A percentile compares a stretch with the other conserved stretches of the same genome.
Evolutionary conservation across 2,797 vertebrate species (phyloP).

Genomic region (Phyllotis vaccarum): DNA sequence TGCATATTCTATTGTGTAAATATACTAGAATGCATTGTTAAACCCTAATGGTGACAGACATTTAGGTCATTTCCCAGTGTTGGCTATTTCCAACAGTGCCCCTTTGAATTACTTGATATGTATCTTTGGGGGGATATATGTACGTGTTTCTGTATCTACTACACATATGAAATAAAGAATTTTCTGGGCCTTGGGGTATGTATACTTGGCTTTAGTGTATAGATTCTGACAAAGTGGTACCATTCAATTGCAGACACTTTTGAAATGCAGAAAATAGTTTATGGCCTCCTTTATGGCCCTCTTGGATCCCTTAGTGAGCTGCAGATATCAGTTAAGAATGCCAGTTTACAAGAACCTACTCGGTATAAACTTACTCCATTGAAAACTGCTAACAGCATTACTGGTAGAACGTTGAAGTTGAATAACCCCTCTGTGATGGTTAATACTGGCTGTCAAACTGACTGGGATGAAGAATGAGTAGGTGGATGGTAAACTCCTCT

Average conservation of each 20-base stretch:
- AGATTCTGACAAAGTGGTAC: constrained; percentile 48
- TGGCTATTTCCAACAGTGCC: constrained; percentile 16
- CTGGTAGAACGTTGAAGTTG: constrained; percentile 43
- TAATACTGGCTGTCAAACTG: background rate
- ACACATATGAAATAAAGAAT: background rate
- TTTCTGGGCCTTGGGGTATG: background rate
- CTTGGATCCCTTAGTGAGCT: background rate
- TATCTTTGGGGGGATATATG: background rate
- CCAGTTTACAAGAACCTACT: background rate
- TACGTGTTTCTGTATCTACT: constrained; percentile 3
- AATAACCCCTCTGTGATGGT: background rate
- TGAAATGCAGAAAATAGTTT: constrained; percentile 62
- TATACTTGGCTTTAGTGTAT: constrained; percentile 6
- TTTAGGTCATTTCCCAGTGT: constrained; percentile 47
- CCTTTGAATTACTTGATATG: constrained; percentile 1
- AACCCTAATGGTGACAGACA: background rate
- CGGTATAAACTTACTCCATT: background rate
- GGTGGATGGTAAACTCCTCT: background rate
- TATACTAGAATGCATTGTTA: constrained; percentile 26
- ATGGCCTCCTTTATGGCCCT: background rate
- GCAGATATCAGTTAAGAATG: constrained; percentile 31
- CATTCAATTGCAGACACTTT: background rate
- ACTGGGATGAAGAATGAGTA: background rate
- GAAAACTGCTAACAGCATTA: constrained; percentile 18
- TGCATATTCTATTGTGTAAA: background rate